Base-by-base conservation (phyloP, 2,888 invertebrate genomes). In the Candidula unifasciata region DNA sequence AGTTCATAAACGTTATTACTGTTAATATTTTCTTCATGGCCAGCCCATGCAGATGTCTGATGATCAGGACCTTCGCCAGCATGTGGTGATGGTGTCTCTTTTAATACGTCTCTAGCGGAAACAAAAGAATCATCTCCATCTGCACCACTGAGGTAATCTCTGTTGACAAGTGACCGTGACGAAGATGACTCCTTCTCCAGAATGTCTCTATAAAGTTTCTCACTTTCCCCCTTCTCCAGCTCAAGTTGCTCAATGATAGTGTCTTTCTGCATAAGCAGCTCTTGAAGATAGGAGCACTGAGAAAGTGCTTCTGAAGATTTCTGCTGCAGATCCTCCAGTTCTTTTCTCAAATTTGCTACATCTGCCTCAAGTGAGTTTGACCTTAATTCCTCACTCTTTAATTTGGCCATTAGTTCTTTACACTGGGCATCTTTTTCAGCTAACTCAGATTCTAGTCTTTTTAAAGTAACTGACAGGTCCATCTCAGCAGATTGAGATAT, bases 331-430 rank as follows among this genome's bases (percentile, higher is more conserved):
- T 87, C 86, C 64, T 85, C 86, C 66, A 89, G 71, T 54, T 87
- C 82, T 77, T 87, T 86, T 76, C 82, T 88, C 81, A 87, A 77
- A 66, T 88, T 86, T 18, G 85, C 54, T 69, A 89, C 57, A 68
- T 86, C 87, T 52, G 86, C 85, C 78, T 88, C 87, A 18, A 88
- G 74, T n/a, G 54, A 54, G 27, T 8, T 33, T 5, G 78, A 54
- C 10, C 69, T 30, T 69, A 84, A 84, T 80, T 89, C 85, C 71
- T 88, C 88, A 66, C 86, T 85, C 60, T 89, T 87, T 52, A 90
- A 84, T 80, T 86, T 85, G 35, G 86, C 85, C 76, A 89, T 88
- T 73, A 90, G 86, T 69, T 90, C 88, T 82, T 84, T 86, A 35
- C 90, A 85, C 37, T 88, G 80, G 64, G 74, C 85, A 64, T 89